Evolutionary conservation across 1,140 invertebrate genomes (phyloP), one percentile per base, ranked within the genome.

Genomic region (Drosophila takahashii): DNA sequence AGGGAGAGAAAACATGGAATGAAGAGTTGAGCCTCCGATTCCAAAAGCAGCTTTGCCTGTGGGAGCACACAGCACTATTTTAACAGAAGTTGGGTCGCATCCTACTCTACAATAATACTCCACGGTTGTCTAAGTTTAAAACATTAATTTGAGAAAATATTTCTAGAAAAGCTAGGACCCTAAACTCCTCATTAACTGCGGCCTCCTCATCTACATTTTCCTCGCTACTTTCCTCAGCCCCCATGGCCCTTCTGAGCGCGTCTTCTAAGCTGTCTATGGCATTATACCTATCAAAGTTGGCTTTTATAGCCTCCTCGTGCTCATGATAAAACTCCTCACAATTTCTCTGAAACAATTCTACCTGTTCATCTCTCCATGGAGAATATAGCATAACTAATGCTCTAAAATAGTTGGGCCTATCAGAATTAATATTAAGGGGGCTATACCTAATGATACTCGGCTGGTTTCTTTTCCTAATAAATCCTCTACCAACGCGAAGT

Each of bases 1-100:
- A 42, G 39, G 39, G 15, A 10, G 39, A 18, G 39, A 42, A 15
- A 42, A 42, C 39, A 18, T 42, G 39, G 39, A 42, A 42, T 42
- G 39, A 9, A 42, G 15, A 9, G 15, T 41, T 7, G 39, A 41
- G n/a, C 15, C n/a, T 41, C 39, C 39, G 39, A 16, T 16, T 41
- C 39, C 36, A 13, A 39, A n/a, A 15, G 36, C 3, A 39, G 11
- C 36, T n/a, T n/a, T 39, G 36, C 36, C 32, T 37, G 36, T 37
- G 36, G 36, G 36, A 22, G 22, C 22, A 22, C 22, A 22, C 39
- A n/a, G 8, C 16, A 27, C 10, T 22, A 22, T 47, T 27, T 47
- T n/a, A 27, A 26, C 18, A 22, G 42, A 45, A 45, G 42, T 16
- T 22, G 42, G 18, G 37, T 39, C 13, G 37, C 37, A 39, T 39